Evolutionary conservation across 1,140 invertebrate species (phyloP), one percentile per base, ranked within the genome.

Genomic region (Drosophila persimilis): DNA sequence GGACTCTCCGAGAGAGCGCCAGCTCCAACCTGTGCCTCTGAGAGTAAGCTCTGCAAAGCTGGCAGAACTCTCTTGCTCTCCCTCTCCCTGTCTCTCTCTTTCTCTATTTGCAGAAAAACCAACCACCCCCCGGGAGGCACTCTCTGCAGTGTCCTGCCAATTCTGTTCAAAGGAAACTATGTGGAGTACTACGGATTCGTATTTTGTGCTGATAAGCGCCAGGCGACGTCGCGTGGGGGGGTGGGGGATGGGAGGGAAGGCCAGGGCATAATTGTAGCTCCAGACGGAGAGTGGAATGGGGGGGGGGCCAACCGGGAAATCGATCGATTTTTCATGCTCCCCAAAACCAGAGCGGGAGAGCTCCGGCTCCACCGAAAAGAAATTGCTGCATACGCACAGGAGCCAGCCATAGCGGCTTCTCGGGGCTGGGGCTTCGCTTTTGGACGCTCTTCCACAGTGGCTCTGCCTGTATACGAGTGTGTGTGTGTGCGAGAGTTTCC

Each of bases 241-340:
- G 46, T 29, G 45, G 5, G 9, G 24, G 56, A 17, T 17, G 17
- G 50, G 31, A 8, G 46, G 39, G 0, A 41, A 45, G 48, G 45
- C 35, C 55, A 15, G 48, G 31, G 41, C 64, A 71, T 81, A 73
- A 81, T 77, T 77, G 73, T 81, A 83, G 64, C 64, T 70, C 60
- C 71, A 75, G 75, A 67, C 64, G 59, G 52, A 24, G 26, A n/a
- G 22, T 15, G 45, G 26, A 44, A 7, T 13, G 29, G 31, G 15
- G 15, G 15, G 15, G 17, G 44, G 24, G 5, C 24, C 24, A 46
- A 45, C n/a, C 20, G 26, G 48, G 43, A 54, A 71, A 69, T 89
- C 86, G 72, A 89, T 89, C 85, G 86, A 89, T 89, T 89, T 89
- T 89, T 85, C 80, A 73, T 69, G 73, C 66, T 70, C 66, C 64